Evolutionary conservation across 2,797 vertebrate species (phyloP).

Genomic region (Oreonectes daqikongensis): DNA sequence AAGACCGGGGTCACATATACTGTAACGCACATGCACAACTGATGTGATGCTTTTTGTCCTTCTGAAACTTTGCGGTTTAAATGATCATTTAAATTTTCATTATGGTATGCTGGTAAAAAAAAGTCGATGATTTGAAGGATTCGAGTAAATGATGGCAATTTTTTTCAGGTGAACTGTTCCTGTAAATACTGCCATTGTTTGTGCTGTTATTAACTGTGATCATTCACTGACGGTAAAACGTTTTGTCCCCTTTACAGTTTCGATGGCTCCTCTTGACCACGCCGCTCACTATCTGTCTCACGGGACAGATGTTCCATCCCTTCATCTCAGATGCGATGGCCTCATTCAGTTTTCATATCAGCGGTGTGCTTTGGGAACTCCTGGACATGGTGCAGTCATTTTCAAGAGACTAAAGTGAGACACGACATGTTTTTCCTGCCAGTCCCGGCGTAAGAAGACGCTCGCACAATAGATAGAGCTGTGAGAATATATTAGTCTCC

Average conservation of each 20-base stretch:
- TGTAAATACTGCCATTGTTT: neutral
- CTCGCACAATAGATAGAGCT: constrained; percentile 22
- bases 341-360: constrained; percentile 14
- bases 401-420: constrained; percentile 11
- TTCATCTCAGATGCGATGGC: neutral
- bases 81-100: too few relatives aligned
- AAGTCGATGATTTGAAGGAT: too few relatives aligned
- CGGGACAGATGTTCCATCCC: constrained; percentile 15
- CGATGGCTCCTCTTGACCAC: constrained; percentile 57
- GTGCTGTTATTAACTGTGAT: neutral
- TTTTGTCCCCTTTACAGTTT: constrained; percentile 50
- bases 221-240: neutral
- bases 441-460: constrained; percentile 16
- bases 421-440: constrained; percentile 11
- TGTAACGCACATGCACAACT: too few relatives aligned
- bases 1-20: too few relatives aligned
- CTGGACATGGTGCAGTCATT: constrained; percentile 22
- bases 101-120: too few relatives aligned
- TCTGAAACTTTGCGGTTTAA: too few relatives aligned
- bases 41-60: too few relatives aligned
- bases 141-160: too few relatives aligned
- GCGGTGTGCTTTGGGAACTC: constrained; percentile 12
- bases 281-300: neutral
- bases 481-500: constrained; percentile 54
- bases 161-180: too few relatives aligned